Evolutionary conservation across 2,888 invertebrate species (phyloP), one percentile per base, ranked within the genome.

Genomic region (Zhuqinia jingwanae): DNA sequence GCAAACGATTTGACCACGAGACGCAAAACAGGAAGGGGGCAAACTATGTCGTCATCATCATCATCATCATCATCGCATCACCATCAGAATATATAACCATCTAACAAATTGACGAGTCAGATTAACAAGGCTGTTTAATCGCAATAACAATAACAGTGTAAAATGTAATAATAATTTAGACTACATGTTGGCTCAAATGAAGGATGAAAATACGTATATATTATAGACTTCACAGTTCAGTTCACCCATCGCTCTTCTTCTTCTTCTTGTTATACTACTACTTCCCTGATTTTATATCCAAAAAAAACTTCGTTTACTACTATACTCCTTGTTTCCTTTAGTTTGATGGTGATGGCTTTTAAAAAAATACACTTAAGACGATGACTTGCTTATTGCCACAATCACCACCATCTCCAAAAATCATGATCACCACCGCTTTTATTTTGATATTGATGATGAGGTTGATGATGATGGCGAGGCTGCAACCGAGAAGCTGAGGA

Each of bases 81-180:
- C 8, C n/a, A n/a, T 15, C 27, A n/a, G 30, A 30, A 68, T 68
- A 36, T 56, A 76, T 76, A 78, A 63, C 63, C 58, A 60, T 78
- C 22, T 56, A 56, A 84, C 84, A 84, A 84, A 84, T 84, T 84
- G 84, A 84, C 76, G 6, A 77, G 76, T 53, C 76, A 45, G 77
- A 84, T 84, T 84, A 84, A 77, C 84, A 84, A 77, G 77, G 68
- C 77, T 84, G 56, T 84, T 84, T 84, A 83, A 84, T 84, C 45
- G 63, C 60, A 77, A 83, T 83, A 83, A 84, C 84, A 84, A 77
- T 84, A 84, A 84, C 77, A 65, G 68, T 84, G 11, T 76, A 83
- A 60, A 75, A 11, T 30, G 56, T 68, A 68, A 77, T 84, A 84
- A 82, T 58, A 80, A 80, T 70, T 68, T 11, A 56, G 56, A 3